phyloP scores from a whole-genome alignment of 2,888 invertebrate genomes.

The Ectemnius continuus region DNA sequence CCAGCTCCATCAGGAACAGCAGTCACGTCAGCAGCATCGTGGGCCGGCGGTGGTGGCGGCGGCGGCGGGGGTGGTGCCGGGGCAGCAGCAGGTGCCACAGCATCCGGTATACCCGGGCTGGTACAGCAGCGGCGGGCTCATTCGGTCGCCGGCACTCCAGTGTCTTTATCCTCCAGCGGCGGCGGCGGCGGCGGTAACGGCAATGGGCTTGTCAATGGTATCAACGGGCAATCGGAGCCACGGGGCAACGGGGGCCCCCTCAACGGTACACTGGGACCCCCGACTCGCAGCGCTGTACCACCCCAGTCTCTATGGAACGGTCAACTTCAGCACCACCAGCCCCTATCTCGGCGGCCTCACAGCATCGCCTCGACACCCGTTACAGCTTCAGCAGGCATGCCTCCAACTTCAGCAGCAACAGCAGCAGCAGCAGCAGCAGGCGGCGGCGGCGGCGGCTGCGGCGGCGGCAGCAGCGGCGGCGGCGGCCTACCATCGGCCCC shows the following conservation, averaged over 20 bases:
- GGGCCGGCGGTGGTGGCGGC: conserved; percentile 12
- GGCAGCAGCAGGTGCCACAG: conserved; percentile 48
- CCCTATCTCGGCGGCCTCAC: conserved; percentile 80
- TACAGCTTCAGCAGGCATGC: conserved; percentile 59
- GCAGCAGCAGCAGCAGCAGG: conserved; percentile 55
- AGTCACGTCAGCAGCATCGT: conserved; percentile 48
- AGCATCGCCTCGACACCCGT: conserved; percentile 81
- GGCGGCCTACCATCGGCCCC: conserved; percentile 54
- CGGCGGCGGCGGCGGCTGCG: conserved; percentile 58
- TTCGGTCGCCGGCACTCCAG: conserved; percentile 69
- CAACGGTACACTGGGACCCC: conserved; percentile 53
- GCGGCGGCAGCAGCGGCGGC: conserved; percentile 59
- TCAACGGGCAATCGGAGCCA: conserved; percentile 57
- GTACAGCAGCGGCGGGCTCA: conserved; percentile 63
- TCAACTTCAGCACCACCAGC: conserved; percentile 63
- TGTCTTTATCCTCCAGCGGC: conserved; percentile 62
- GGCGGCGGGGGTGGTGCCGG: conserved; percentile 33
- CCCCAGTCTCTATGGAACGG: conserved; percentile 76
- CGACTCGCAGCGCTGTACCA: conserved; percentile 71
- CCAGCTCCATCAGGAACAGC: conserved; percentile 39
- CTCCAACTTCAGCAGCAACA: conserved; percentile 64
- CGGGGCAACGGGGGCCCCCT: conserved; percentile 46
- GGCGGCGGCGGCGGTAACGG: conserved; percentile 43
- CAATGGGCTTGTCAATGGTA: conserved; percentile 53
- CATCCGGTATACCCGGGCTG: conserved; percentile 56